Evolutionary conservation across 2,797 vertebrate species (phyloP).

Genomic region (Phyllotis vaccarum): DNA sequence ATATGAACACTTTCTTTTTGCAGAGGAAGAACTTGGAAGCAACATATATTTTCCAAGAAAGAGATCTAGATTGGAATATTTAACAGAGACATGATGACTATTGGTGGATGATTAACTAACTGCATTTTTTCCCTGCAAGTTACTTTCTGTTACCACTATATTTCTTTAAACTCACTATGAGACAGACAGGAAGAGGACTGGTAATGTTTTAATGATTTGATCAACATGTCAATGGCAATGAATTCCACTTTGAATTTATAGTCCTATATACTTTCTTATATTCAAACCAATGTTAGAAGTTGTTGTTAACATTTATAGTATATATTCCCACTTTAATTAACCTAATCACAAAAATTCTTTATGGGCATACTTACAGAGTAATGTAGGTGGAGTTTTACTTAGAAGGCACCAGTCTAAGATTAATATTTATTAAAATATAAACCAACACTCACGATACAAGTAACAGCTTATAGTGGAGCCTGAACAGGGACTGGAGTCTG

Average conservation of each 20-base stretch:
- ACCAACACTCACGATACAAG: no score
- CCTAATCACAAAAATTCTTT: background rate
- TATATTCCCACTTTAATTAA: background rate
- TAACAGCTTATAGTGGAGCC: no score
- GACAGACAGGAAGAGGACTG: background rate
- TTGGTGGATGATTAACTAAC: background rate
- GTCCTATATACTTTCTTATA: background rate
- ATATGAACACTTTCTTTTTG: background rate
- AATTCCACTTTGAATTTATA: background rate
- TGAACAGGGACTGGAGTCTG: no score
- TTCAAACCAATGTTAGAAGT: background rate
- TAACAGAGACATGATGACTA: background rate
- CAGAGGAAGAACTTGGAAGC: background rate
- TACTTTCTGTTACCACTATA: background rate
- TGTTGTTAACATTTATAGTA: background rate
- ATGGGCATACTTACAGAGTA: background rate
- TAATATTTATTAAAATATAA: no score
- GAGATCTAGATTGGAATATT: background rate
- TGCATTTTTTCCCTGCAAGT: background rate
- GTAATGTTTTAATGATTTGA: background rate
- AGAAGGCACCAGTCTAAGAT: no score
- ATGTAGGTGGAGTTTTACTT: no score
- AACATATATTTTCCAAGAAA: background rate
- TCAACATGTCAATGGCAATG: rapidly evolving
- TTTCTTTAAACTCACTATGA: background rate